Conservation (phyloP, 2,888 invertebrate genomes). For the Erebia epiphron region DNA sequence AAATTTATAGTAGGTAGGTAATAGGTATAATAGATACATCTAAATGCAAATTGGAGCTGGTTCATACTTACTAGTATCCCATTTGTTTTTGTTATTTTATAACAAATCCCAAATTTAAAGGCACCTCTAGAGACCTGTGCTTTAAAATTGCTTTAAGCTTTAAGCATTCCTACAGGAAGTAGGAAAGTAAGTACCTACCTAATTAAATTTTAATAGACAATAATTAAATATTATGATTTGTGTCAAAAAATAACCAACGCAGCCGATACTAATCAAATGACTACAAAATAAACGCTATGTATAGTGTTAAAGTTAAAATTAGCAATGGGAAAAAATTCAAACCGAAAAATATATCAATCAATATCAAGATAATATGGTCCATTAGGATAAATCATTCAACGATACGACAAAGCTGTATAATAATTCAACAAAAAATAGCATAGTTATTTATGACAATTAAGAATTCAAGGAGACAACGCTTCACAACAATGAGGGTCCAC, state of each 20-base stretch:
- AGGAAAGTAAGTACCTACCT: too few species aligned
- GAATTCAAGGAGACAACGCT: slow-evolving; percentile 27
- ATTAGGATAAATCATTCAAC: slow-evolving; percentile 15
- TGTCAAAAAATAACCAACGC: neutral
- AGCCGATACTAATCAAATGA: neutral
- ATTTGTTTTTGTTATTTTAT: slow-evolving; percentile 20
- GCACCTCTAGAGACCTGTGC: neutral
- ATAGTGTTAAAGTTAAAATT: neutral
- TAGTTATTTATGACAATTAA: slow-evolving; percentile 23
- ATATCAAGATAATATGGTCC: slow-evolving; percentile 1
- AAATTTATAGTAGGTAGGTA: neutral
- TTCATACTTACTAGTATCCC: slow-evolving; percentile 7
- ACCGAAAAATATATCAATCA: slow-evolving; percentile 4
- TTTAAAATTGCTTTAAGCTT: too few species aligned
- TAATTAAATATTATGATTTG: neutral
- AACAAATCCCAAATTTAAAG: slow-evolving; percentile 2
- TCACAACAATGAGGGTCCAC: slow-evolving; percentile 13
- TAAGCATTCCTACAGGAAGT: neutral
- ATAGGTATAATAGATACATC: slow-evolving; percentile 23
- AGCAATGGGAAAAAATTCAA: neutral
- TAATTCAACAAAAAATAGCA: slow-evolving; percentile 7
- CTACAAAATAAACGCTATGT: neutral
- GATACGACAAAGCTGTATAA: slow-evolving; percentile 6
- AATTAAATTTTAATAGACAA: too few species aligned
- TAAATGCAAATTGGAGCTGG: slow-evolving; percentile 22